Evolutionary conservation across 2,797 vertebrate species (phyloP), one percentile per base, ranked within the genome.

Genomic region (Aplochiton taeniatus): DNA sequence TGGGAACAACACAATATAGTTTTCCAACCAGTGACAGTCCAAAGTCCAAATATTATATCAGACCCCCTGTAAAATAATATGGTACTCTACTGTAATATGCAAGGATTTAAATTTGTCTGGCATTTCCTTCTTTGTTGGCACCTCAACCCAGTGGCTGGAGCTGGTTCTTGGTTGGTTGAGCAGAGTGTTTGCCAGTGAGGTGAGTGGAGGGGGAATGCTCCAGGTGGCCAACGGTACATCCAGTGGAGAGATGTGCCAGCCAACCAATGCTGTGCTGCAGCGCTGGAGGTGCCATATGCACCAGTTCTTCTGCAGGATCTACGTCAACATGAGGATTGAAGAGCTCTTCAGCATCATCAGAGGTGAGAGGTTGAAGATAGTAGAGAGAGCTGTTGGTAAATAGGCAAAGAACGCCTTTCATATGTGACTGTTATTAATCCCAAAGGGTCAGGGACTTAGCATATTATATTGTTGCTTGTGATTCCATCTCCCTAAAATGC

Each of bases 271-370:
- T 52, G 87, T 93, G 2, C 75, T 99, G 78, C 95, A 94, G 68
- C 95, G 95, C 58, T 99, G 97, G 97, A 90, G 95, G 4, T 96
- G 95, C 78, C 96, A 98, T 0, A 95, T 97, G 83, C 96, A 98
- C 65, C 92, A 95, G 83, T 98, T 98, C 82, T 98, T 98, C 88
- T 99, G 96, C 85, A 93, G 94, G 67, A 94, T 95, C 79, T 99
- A 98, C 0, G 96, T 97, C 63, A 93, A 94, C 88, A 95, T 99
- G 93, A 92, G 97, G 86, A 98, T 99, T 0, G 95, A 97, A 16
- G 97, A 99, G 82, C 95, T 99, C 45, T 99, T 99, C 90, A 95
- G 95, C 81, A 96, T 99, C 69, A 96, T 99, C 79, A 90, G 97
- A 88, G 97, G 97, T 97, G 61, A 79, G 72, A 31, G 31, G 31